These are phyloP conservation scores for Scleropages formosus DNA, from an alignment of 2,797 vertebrate species.

Conservation along the genomic window DNA sequence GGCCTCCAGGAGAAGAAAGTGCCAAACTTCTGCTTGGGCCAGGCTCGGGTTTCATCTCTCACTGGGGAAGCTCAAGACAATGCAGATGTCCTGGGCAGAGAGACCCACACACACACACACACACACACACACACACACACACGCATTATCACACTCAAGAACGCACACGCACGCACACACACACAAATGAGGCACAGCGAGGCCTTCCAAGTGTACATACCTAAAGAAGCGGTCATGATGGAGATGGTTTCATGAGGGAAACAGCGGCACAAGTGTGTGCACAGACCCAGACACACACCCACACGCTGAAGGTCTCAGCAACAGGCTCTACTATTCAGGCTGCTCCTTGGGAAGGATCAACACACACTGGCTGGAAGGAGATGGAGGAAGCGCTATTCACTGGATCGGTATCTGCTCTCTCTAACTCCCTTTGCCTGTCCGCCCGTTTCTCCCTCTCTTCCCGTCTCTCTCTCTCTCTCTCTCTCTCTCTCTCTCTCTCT, in stretches of 20 bases:
- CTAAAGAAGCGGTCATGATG: constrained; percentile 48
- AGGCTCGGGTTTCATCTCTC: constrained; percentile 30
- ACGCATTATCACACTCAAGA: not conserved
- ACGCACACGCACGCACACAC: constrained; percentile 3
- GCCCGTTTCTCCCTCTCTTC: not conserved
- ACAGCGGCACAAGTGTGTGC: not conserved
- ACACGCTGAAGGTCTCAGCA: not conserved
- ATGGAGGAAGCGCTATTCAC: constrained; percentile 6
- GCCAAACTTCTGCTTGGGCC: constrained; percentile 25
- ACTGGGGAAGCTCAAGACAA: constrained; percentile 27
- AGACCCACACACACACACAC: constrained; percentile 22
- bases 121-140: not conserved
- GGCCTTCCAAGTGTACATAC: constrained; percentile 43
- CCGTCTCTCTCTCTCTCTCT: constrained; percentile 1
- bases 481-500: constrained; percentile 23
- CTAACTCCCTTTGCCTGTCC: constrained; percentile 8
- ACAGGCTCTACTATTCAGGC: not conserved
- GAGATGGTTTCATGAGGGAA: not conserved
- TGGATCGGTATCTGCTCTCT: constrained; percentile 13
- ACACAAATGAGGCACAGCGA: constrained; percentile 12
- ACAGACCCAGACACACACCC: not conserved
- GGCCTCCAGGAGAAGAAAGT: not conserved
- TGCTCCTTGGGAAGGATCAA: not conserved
- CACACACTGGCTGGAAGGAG: not conserved
- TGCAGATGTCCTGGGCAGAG: constrained; percentile 21